A percentile compares a stretch with the other conserved stretches of the same genome.
Evolutionary conservation across 2,113 vertebrate genomes (phyloP).

Genomic region (Xenus cinereus): DNA sequence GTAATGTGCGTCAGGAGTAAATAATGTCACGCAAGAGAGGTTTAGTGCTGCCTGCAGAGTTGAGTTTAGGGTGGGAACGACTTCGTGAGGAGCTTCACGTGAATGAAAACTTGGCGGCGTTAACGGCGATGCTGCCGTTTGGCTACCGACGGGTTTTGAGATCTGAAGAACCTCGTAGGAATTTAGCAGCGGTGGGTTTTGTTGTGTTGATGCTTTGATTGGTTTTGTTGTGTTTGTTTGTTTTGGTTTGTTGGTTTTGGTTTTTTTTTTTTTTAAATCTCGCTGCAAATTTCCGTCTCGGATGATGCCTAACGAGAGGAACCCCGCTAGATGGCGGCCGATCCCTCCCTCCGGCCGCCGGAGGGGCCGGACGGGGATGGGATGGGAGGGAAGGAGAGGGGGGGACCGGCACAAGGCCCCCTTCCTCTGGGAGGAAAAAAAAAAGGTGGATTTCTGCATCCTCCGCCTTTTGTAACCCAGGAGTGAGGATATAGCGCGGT

Average conservation of each 20-base stretch:
- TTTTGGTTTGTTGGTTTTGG: too few species aligned
- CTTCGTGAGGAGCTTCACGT: neutral
- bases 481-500: accelerated
- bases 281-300: accelerated
- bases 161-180: neutral
- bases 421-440: neutral
- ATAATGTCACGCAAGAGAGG: neutral
- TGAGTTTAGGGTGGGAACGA: neutral
- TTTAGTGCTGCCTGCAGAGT: neutral
- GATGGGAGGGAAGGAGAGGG: too few species aligned
- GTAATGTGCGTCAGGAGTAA: neutral
- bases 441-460: accelerated
- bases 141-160: neutral
- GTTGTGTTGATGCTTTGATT: too few species aligned
- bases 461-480: accelerated
- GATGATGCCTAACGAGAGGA: accelerated
- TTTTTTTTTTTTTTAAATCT: too few species aligned
- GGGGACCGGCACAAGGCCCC: neutral
- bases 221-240: neutral
- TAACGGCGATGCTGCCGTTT: neutral
- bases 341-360: neutral
- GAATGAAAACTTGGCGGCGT: neutral
- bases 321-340: slow-evolving; percentile 73
- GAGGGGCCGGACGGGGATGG: neutral
- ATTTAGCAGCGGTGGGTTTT: neutral